A percentile compares a stretch with the other conserved stretches of the same genome.
phyloP scores from a whole-genome alignment of 2,888 invertebrate genomes.

The Scotopteryx bipunctaria region DNA sequence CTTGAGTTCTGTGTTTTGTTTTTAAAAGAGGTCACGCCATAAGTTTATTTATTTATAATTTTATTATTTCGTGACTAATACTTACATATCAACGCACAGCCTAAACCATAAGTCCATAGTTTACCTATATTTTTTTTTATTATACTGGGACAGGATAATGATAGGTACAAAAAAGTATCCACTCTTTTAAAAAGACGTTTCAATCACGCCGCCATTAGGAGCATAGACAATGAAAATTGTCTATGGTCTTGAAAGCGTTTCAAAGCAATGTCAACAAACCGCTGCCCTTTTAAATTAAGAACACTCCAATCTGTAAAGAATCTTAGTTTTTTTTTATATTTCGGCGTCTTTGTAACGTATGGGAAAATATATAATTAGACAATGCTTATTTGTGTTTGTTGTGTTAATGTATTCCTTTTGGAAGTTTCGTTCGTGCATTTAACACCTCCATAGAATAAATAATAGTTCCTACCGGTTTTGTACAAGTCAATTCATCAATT shows the following conservation, averaged over 20 bases:
- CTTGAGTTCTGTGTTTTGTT: no score
- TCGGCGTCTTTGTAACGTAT: constrained; percentile 74
- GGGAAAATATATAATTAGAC: constrained; percentile 83
- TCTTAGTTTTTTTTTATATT: constrained; percentile 52
- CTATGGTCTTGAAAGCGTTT: constrained; percentile 68
- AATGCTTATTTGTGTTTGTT: constrained; percentile 82
- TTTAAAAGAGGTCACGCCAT: no score
- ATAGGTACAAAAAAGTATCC: no score
- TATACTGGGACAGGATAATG: no score
- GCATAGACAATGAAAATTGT: constrained; percentile 66
- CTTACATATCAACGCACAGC: no score
- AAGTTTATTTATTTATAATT: no score
- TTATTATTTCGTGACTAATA: no score
- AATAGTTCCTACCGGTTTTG: constrained; percentile 59
- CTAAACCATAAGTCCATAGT: no score
- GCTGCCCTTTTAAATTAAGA: constrained; percentile 77
- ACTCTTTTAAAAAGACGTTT: constrained; percentile 55
- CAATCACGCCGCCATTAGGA: constrained; percentile 67
- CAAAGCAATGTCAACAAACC: constrained; percentile 66
- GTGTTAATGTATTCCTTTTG: constrained; percentile 80
- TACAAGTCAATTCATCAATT: constrained; percentile 66
- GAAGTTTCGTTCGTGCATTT: constrained; percentile 68
- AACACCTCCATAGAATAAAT: constrained; percentile 58
- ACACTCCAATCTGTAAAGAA: constrained; percentile 81
- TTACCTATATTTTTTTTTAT: no score